Percentiles rank a stretch among this genome's conserved stretches.
These are phyloP conservation scores for Aegotheles bennettii DNA, from an alignment of 2,113 vertebrate genomes.

Conservation along the genomic window DNA sequence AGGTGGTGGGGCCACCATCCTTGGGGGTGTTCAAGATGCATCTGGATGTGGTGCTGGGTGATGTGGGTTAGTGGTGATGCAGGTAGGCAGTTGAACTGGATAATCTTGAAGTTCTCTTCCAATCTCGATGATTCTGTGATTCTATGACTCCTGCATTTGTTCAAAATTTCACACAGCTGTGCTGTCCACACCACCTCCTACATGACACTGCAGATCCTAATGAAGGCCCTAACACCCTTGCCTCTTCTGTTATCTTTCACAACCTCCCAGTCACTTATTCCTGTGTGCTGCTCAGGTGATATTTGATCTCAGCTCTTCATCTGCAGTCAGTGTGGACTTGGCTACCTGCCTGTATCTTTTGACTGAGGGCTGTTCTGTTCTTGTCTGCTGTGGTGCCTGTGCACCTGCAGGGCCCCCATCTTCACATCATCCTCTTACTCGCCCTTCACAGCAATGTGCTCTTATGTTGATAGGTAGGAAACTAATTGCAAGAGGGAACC, in stretches of 20 bases:
- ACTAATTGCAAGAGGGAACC: not conserved
- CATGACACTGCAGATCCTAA: not conserved
- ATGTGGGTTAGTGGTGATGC: no score
- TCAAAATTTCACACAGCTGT: not conserved
- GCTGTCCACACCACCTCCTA: not conserved
- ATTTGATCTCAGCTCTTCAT: not conserved
- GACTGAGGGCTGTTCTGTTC: not conserved
- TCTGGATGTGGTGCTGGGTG: no score
- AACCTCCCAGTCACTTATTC: not conserved
- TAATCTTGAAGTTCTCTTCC: no score
- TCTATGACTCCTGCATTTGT: not conserved
- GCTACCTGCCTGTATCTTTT: not conserved
- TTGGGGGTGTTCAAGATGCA: no score
- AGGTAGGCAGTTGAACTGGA: no score
- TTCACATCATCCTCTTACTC: not conserved
- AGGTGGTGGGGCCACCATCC: no score
- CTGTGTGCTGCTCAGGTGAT: not conserved
- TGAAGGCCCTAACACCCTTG: not conserved
- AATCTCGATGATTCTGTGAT: no score
- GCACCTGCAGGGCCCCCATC: not conserved
- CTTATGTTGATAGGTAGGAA: not conserved
- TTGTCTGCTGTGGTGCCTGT: not conserved
- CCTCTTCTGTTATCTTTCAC: not conserved
- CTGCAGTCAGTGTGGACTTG: not conserved
- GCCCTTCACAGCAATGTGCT: not conserved